Conservation (phyloP, 2,113 vertebrate genomes). For the Syrrhaptes paradoxus region DNA sequence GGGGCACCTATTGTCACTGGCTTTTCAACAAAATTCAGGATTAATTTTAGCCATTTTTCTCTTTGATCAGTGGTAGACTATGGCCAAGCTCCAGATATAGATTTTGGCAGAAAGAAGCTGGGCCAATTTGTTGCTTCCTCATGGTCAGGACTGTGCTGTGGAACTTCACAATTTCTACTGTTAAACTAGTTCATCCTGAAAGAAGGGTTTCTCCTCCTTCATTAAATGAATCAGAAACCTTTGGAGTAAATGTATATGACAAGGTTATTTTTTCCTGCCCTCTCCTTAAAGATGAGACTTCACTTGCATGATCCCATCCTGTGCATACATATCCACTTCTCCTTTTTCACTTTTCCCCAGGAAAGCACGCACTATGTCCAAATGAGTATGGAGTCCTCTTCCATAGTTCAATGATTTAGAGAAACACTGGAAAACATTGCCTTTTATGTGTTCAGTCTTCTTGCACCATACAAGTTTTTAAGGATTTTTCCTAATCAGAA, state of each 20-base stretch:
- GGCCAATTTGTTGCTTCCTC: background rate
- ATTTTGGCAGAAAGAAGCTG: background rate
- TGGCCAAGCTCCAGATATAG: background rate
- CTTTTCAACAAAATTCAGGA: background rate
- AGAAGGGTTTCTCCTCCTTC: background rate
- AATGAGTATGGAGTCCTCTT: background rate
- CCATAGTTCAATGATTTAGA: background rate
- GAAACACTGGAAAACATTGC: background rate
- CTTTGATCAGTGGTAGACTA: background rate
- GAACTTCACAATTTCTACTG: background rate
- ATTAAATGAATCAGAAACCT: background rate
- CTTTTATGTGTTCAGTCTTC: background rate
- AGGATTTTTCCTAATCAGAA: background rate
- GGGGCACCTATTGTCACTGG: background rate
- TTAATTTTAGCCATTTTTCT: background rate
- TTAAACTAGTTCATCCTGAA: background rate
- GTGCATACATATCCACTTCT: background rate
- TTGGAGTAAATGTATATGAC: background rate
- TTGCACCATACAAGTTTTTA: background rate
- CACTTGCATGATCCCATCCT: background rate
- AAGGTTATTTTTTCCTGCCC: background rate
- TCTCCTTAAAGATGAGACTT: background rate
- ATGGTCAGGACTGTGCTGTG: background rate
- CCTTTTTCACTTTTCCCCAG: background rate
- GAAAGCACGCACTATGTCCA: background rate